Evolutionary conservation across 2,888 invertebrate species (phyloP), one percentile per base, ranked within the genome.

Genomic region (Meteorus colon): DNA sequence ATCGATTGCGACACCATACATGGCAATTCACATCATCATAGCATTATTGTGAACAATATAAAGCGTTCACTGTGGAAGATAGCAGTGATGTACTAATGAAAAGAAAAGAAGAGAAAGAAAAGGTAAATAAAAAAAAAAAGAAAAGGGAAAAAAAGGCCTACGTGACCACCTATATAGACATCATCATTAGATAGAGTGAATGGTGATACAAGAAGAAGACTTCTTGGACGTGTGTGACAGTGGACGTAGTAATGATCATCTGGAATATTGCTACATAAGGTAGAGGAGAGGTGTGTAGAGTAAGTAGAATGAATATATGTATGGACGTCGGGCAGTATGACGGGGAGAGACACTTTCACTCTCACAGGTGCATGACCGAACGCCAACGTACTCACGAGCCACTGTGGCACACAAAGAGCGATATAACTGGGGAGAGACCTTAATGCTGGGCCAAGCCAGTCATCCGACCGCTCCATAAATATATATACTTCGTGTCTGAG

Each of bases 331-430:
- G 45, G 59, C 74, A 65, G 69, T 14, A 34, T 34, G 68, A 41
- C 51, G 65, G 51, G 75, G 83, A 83, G 82, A 62, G 86, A 88
- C 86, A 89, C 89, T 89, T 89, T 89, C 89, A 88, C 89, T 89
- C 87, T 89, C 85, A 88, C 88, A 89, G 89, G 89, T 89, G 88
- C 83, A 86, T 89, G 89, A 89, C 89, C 89, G 88, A 81, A 31
- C 48, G 69, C 16, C 34, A 65, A 24, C 55, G 62, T 62, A 71
- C 62, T 71, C 60, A 62, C 71, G 37, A 48, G 60, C 68, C 59
- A 60, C 60, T 19, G 67, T 37, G 45, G 62, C 70, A 45, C 70
- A 67, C 60, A 73, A 60, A 73, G 71, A 73, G 48, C 27, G 67
- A 62, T 41, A 37, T 41, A 55, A 55, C 55, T 19, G 55, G 55